Conservation (phyloP, 2,888 invertebrate genomes). For the Sepioteuthis lessoniana region DNA sequence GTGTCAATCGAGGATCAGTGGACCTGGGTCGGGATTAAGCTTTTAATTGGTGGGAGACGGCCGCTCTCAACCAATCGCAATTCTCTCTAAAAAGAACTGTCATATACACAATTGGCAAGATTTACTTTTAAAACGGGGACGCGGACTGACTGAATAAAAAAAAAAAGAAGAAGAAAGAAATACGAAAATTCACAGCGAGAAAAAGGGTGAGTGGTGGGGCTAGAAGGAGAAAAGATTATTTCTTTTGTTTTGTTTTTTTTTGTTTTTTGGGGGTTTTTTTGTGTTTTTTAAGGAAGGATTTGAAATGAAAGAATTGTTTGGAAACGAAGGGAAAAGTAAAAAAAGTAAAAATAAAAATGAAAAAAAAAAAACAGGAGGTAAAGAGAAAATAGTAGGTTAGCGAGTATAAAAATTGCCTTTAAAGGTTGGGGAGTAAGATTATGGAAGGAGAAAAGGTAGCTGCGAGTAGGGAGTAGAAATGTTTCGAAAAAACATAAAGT, state of each 20-base stretch:
- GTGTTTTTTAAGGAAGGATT: not conserved
- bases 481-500: no score
- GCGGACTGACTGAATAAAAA: not conserved
- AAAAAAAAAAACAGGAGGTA: no score
- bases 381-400: no score
- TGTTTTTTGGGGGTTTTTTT: no score
- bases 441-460: no score
- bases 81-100: not conserved
- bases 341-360: not conserved
- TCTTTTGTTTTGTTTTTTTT: not conserved
- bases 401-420: no score
- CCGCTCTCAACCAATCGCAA: not conserved
- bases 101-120: not conserved
- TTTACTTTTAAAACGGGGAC: not conserved
- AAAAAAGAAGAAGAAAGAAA: not conserved
- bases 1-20: not conserved
- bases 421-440: no score
- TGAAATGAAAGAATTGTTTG: not conserved
- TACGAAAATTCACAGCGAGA: not conserved
- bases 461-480: no score
- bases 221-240: no score
- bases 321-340: not conserved
- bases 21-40: not conserved
- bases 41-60: slow-evolving; percentile 14
- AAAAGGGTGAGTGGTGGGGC: not conserved